Base-by-base conservation (phyloP, 1,140 invertebrate species). In the Drosophila lacteicornis region DNA sequence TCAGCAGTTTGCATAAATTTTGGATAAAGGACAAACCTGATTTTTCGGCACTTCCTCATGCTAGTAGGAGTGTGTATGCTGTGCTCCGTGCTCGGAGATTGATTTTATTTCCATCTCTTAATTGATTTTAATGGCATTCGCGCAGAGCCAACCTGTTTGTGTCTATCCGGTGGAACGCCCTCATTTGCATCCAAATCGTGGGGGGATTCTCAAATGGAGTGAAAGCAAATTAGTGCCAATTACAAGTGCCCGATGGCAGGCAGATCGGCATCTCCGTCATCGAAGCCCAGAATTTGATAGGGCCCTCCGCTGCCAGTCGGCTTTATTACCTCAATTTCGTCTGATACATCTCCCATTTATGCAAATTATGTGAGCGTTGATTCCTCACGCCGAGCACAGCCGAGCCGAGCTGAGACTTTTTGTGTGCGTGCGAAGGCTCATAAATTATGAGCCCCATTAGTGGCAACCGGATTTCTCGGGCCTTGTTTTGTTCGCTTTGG, bases 311-410 rank as follows among this genome's bases (percentile, higher is more conserved):
- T n/a, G 40, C n/a, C 2, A 62, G 62, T 27, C 42, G 53, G 55
- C 33, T 56, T 78, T 50, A 53, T 70, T 73, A 55, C 55, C 49
- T 69, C 45, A 58, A 65, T 80, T 81, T 66, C 63, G 55, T 36
- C 69, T 88, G 84, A 87, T 87, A 75, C 85, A 87, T 87, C 77
- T 75, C 55, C 77, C 66, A 88, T 75, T 80, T 88, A 88, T 84
- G 80, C 77, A 87, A 87, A 87, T 87, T 68, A 75, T 75, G 55
- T 80, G 60, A 74, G 57, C 55, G 62, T 68, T 71, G 79, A 79
- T 82, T 86, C 78, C 78, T 86, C 67, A 59, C 79, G 67, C 59
- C 61, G 51, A 40, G 57, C 38, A 9, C 62, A 19, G 43, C 43
- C 19, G 38, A 3, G 36, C 36, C 36, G 11, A 9, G 53, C 17